Evolutionary conservation across 2,797 vertebrate genomes (phyloP).

Genomic region (Pseudotriccus pelzelni): DNA sequence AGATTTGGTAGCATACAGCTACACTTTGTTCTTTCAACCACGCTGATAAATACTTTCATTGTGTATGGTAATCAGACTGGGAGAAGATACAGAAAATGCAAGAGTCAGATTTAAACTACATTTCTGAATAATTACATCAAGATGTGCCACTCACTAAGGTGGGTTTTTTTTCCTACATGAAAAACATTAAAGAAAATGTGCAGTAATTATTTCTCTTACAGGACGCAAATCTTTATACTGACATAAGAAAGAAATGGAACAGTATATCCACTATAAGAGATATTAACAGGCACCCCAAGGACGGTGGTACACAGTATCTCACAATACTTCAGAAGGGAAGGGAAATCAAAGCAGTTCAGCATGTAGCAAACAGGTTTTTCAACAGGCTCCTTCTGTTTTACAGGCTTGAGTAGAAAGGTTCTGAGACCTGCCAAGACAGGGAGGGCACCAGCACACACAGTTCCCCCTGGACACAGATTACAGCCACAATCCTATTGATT

Average conservation of each 20-base stretch:
- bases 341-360: background rate
- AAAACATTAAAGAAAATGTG: slow-evolving; percentile 21
- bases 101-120: background rate
- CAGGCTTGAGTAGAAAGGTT: background rate
- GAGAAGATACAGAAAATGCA: background rate
- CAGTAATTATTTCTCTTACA: slow-evolving; percentile 7
- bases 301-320: background rate
- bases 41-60: slow-evolving; percentile 22
- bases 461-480: background rate
- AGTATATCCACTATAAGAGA: background rate
- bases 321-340: slow-evolving; percentile 13
- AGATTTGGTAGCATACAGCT: background rate
- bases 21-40: background rate
- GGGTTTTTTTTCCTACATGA: background rate
- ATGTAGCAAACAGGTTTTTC: background rate
- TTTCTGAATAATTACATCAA: slow-evolving; percentile 6
- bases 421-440: background rate
- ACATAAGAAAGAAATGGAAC: background rate
- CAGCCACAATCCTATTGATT: background rate
- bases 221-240: background rate
- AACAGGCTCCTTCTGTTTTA: background rate
- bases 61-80: background rate
- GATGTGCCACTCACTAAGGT: background rate
- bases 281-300: background rate
- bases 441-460: background rate